Evolutionary conservation across 2,113 vertebrate genomes (phyloP).

Genomic region (Mungos mungo): DNA sequence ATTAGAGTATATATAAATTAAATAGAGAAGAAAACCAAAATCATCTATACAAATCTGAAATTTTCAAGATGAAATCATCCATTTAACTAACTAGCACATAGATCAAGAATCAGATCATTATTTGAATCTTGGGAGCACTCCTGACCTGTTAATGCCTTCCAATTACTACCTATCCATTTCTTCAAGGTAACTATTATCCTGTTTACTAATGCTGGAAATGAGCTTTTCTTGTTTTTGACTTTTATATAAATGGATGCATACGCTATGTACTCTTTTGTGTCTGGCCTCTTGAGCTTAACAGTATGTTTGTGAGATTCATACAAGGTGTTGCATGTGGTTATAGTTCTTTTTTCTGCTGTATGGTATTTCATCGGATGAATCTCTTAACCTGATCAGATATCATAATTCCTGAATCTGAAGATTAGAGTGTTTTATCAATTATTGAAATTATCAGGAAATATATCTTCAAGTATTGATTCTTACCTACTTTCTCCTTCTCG

Average conservation of each 20-base stretch:
- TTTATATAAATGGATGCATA: not conserved
- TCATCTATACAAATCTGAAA: not conserved
- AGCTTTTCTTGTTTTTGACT: not conserved
- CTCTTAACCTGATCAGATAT: not conserved
- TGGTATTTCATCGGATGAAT: not conserved
- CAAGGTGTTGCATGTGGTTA: not conserved
- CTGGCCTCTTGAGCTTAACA: not conserved
- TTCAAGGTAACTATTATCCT: not conserved
- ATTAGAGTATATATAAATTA: not conserved
- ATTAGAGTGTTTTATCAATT: not conserved
- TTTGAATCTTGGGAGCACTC: not conserved
- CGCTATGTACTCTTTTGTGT: not conserved
- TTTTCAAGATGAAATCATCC: not conserved
- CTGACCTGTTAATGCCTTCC: not conserved
- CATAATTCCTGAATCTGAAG: not conserved
- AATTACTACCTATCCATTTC: not conserved
- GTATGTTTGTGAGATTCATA: not conserved
- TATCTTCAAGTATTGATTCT: not conserved
- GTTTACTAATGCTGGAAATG: not conserved
- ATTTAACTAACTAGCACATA: not conserved
- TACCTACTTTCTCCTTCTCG: not conserved
- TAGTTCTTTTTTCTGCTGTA: not conserved
- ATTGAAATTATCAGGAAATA: not conserved
- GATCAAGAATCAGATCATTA: conserved; percentile 3
- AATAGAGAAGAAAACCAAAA: not conserved